Conservation (phyloP, 1,140 invertebrate genomes). For the Schlechtendalia chinensis region DNA sequence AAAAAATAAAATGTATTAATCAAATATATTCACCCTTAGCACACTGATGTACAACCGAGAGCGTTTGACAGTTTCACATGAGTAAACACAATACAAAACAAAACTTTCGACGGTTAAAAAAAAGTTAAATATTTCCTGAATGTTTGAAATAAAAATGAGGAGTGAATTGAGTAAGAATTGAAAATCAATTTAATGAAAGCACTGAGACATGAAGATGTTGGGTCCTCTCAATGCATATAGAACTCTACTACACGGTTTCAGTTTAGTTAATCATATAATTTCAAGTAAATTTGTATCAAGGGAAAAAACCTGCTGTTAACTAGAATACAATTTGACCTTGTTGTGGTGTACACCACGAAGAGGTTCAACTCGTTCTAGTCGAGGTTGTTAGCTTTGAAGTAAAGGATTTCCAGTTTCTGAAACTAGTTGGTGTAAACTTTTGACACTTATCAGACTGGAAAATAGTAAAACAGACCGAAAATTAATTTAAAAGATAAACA, state of each 20-base stretch:
- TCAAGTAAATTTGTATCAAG: conserved; percentile 29
- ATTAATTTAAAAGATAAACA: not conserved
- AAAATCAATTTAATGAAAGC: not conserved
- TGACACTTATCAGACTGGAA: conserved; percentile 22
- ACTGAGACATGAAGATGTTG: conserved; percentile 6
- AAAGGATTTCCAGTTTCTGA: conserved; percentile 45
- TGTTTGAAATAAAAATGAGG: not conserved
- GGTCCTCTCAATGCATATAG: not conserved
- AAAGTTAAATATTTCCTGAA: not conserved
- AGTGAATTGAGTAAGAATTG: not conserved
- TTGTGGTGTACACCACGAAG: not conserved
- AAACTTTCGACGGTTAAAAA: not conserved
- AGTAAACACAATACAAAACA: conserved; percentile 11
- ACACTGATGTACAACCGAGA: conserved; percentile 32
- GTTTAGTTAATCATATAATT: conserved; percentile 17
- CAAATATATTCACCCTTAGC: conserved; percentile 41
- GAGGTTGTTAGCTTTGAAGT: conserved; percentile 13
- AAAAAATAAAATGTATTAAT: conserved; percentile 1
- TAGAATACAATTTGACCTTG: conserved; percentile 29
- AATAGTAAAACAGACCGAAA: not conserved
- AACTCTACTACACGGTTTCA: not conserved
- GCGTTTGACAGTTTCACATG: conserved; percentile 25
- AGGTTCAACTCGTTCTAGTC: conserved; percentile 39
- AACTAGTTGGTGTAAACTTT: conserved; percentile 36
- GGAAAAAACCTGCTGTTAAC: conserved; percentile 22